Base-by-base conservation (phyloP, 1,140 invertebrate species). In the Mercenaria mercenaria region DNA sequence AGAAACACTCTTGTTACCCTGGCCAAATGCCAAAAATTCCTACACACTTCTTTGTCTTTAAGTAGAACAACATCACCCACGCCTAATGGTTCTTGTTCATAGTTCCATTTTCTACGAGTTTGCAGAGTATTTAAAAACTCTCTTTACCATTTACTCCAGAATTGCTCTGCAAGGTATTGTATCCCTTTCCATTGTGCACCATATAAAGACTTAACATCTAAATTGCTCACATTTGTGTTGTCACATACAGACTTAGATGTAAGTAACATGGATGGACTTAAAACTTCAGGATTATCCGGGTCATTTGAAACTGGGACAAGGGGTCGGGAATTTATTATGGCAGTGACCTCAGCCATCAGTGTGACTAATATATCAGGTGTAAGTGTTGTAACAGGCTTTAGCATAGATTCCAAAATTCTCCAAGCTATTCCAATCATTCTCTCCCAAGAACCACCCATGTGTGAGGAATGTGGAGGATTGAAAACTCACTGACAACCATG, bases 331-430 rank as follows among this genome's bases (percentile, higher is more conserved):
- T 92, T 92, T 15, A 91, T 74, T 52, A 91, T 90, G 52, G 92
- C 88, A 37, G 23, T 41, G 3, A 89, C 91, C 74, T 90, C 69
- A 29, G 80, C 74, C 79, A 92, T 89, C 0, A 92, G 67, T 15
- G 92, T 93, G 20, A 37, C 67, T n/a, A 93, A 59, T 4, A 91
- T 81, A n/a, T 90, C 84, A 90, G 90, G 86, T 26, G 90, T 82
- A 26, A 93, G 81, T 23, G 76, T 34, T 11, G 29, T 13, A 37
- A 80, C 47, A 34, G 84, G 61, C 26, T 29, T 6, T 34, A 93
- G 41, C 82, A 91, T n/a, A n/a, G n/a, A n/a, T n/a, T n/a, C n/a
- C n/a, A n/a, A n/a, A n/a, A n/a, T n/a, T n/a, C n/a, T n/a, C n/a
- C n/a, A n/a, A n/a, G n/a, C n/a, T n/a, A n/a, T n/a, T n/a, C n/a